Evolutionary conservation across 2,888 invertebrate genomes (phyloP), one percentile per base, ranked within the genome.

Genomic region (Tipula helvola): DNA sequence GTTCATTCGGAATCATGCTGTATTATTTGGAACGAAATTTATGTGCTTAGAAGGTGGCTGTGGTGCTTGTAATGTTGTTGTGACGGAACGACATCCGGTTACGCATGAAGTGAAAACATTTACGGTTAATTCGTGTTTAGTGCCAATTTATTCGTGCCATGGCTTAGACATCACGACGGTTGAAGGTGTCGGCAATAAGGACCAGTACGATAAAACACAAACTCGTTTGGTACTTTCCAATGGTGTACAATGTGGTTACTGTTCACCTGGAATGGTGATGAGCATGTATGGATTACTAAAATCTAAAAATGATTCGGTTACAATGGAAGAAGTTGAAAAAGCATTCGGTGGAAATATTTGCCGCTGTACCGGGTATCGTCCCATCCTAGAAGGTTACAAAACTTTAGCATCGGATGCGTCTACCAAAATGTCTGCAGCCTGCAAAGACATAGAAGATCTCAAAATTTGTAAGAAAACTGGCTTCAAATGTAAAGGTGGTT

Each of bases 261-360:
- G 96, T 89, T 94, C 94, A n/a, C 94, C 95, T 1, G 95, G 95
- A 18, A 95, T 95, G 94, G 92, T 95, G 87, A 95, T 94, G 94
- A 94, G 92, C 88, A 95, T 95, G 94, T 93, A 94, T 88, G 93
- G 93, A 71, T 89, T 92, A 86, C 88, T 93, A 36, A 89, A 92
- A 88, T 89, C 91, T 44, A 91, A 90, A 39, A 90, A 92, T 7
- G 90, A 91, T 16, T 88, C 90, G 44, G 88, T 92, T 57, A 92
- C 93, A 0, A 93, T 93, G 92, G 90, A 93, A 88, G 92, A 94
- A 87, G 92, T 94, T 1, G 95, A 95, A 89, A 93, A 94, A 89
- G 92, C 93, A 0, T 94, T 95, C 88, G 94, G 94, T 52, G 93
- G 95, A 28, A 94, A 95, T 88, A 93, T 95, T 87, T 95, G 95